Evolutionary conservation across 2,113 vertebrate genomes (phyloP).

Genomic region (Equus przewalskii): DNA sequence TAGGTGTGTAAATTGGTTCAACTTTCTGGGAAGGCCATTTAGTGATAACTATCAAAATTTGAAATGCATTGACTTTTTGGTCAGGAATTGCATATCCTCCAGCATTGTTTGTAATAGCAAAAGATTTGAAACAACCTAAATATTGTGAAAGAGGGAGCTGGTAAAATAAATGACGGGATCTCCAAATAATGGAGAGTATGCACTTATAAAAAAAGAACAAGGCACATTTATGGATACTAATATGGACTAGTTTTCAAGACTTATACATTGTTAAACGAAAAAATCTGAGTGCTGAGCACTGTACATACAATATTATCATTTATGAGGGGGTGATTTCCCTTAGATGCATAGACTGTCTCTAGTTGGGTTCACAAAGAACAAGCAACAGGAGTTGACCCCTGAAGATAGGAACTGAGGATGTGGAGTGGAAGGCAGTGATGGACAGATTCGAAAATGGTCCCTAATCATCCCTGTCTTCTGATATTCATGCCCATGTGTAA

Average conservation of each 20-base stretch:
- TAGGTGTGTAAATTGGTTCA: not conserved
- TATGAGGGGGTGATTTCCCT: not conserved
- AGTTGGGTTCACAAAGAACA: not conserved
- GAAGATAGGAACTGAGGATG: not conserved
- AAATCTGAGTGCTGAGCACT: not conserved
- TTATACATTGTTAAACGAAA: not conserved
- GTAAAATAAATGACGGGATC: not conserved
- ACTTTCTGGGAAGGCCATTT: not conserved
- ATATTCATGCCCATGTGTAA: not conserved
- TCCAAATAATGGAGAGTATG: not conserved
- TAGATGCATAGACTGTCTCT: not conserved
- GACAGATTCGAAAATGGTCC: not conserved
- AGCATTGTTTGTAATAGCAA: not conserved
- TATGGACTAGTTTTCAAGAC: not conserved
- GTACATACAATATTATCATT: not conserved
- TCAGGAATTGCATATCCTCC: not conserved
- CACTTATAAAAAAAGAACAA: not conserved
- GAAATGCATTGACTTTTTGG: not conserved
- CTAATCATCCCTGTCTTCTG: not conserved
- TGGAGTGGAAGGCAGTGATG: not conserved
- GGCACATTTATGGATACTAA: not conserved
- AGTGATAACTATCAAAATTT: not conserved
- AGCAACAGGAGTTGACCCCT: not conserved
- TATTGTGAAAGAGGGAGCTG: not conserved
- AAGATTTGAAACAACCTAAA: not conserved